Evolutionary conservation across 2,888 invertebrate species (phyloP).

Genomic region (Tetramorium bicarinatum): DNA sequence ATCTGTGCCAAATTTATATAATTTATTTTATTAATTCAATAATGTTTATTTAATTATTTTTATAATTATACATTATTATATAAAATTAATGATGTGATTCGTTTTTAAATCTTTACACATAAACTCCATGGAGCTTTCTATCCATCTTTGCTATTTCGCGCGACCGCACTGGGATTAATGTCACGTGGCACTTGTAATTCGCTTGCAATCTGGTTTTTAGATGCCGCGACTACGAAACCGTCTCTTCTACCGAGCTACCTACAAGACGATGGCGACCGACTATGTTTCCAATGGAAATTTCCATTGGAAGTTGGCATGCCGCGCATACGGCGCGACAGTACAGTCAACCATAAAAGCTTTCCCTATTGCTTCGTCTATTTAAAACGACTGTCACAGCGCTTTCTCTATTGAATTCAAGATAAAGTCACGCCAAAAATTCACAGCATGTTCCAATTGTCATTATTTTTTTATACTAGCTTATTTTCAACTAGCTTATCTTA

Average conservation of each 20-base stretch:
- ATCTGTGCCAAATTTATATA: not conserved
- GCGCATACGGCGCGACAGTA: conserved; percentile 77
- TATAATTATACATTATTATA: not conserved
- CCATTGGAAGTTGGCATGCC: conserved; percentile 84
- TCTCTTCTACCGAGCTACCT: conserved; percentile 73
- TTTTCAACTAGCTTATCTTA: not conserved
- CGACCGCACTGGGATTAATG: conserved; percentile 9
- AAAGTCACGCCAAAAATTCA: conserved; percentile 2
- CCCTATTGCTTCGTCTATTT: conserved; percentile 35
- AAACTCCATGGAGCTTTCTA: not conserved
- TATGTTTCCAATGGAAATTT: conserved; percentile 83
- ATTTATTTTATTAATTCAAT: not conserved
- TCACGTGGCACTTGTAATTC: conserved; percentile 28
- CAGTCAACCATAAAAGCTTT: conserved; percentile 80
- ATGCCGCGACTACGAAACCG: conserved; percentile 62
- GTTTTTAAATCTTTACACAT: not conserved
- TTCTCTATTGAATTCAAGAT: not conserved
- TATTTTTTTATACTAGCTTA: not conserved
- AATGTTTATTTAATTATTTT: not conserved
- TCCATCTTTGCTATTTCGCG: not conserved
- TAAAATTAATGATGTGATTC: not conserved
- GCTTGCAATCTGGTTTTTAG: conserved; percentile 80
- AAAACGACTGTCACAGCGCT: not conserved
- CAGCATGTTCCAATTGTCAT: not conserved
- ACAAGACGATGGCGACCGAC: conserved; percentile 77